Percentiles rank a stretch among this genome's conserved stretches.
Conservation (phyloP, 1,140 invertebrate genomes). For the Delia radicum region DNA sequence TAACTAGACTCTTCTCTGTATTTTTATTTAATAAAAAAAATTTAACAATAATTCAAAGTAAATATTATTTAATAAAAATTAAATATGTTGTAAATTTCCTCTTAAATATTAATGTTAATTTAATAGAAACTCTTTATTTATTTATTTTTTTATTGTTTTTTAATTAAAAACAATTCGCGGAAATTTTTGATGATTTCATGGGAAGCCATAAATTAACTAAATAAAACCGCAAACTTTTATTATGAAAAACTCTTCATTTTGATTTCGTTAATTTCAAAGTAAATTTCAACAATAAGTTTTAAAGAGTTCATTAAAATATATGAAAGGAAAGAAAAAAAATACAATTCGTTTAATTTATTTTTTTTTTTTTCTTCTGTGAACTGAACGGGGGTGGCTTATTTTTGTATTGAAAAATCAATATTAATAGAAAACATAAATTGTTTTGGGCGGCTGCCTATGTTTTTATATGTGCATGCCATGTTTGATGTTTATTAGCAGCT, state of each 20-base stretch:
- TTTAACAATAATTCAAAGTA: neutral
- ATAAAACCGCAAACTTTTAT: neutral
- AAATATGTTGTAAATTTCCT: neutral
- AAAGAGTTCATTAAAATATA: too few relatives aligned
- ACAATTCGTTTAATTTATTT: too few relatives aligned
- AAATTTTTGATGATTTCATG: neutral
- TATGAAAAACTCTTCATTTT: neutral
- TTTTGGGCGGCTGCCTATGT: too few relatives aligned
- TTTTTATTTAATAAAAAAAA: neutral
- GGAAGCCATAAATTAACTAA: neutral
- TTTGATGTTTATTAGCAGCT: too few relatives aligned
- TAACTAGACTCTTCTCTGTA: neutral
- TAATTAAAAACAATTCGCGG: neutral
- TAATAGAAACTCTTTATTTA: neutral
- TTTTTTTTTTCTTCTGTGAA: too few relatives aligned
- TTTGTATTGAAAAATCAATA: too few relatives aligned
- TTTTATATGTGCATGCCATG: too few relatives aligned
- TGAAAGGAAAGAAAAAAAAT: too few relatives aligned
- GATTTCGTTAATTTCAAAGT: too few relatives aligned
- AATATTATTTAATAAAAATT: neutral
- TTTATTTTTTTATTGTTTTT: neutral
- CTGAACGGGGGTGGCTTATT: too few relatives aligned
- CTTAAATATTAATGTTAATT: neutral
- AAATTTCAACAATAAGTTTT: too few relatives aligned
- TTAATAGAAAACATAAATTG: too few relatives aligned